phyloP scores from a whole-genome alignment of 2,888 invertebrate species.

The Plebejus anna region DNA sequence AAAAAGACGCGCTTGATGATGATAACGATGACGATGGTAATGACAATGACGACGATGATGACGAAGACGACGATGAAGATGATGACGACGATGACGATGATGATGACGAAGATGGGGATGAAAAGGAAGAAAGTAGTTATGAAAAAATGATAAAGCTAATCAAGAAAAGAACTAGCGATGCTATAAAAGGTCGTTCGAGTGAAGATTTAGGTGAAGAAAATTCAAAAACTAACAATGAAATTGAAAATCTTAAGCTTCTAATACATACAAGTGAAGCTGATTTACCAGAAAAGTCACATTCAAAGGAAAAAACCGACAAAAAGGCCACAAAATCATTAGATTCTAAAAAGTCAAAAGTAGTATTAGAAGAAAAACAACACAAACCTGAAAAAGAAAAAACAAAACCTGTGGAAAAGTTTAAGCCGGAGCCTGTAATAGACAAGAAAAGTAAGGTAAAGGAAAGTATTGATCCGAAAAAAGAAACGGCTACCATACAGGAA shows the following conservation, averaged over 20 bases:
- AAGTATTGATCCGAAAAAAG: not conserved
- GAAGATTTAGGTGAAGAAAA: not conserved
- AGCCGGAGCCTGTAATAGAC: not conserved
- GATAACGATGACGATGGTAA: not conserved
- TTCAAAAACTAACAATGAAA: not conserved
- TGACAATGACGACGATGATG: not conserved
- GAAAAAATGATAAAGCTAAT: constrained; percentile 18
- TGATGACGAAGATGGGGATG: constrained; percentile 9
- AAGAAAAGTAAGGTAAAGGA: not conserved
- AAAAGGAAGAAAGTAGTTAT: not conserved
- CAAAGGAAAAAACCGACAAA: not conserved
- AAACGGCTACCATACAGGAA: not conserved
- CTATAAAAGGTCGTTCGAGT: constrained; percentile 28
- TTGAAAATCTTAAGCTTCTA: constrained; percentile 13
- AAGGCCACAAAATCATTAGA: not conserved
- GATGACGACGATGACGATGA: constrained; percentile 24
- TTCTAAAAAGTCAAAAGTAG: not conserved
- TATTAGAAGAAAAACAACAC: not conserved
- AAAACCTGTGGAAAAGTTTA: not conserved
- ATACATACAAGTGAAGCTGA: not conserved
- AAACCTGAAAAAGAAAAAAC: constrained; percentile 5
- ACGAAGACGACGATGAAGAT: constrained; percentile 30
- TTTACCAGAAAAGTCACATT: not conserved
- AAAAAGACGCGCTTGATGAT: constrained; percentile 27
- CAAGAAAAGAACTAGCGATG: constrained; percentile 36